phyloP scores from a whole-genome alignment of 2,888 invertebrate species.

The Scotopteryx bipunctaria region DNA sequence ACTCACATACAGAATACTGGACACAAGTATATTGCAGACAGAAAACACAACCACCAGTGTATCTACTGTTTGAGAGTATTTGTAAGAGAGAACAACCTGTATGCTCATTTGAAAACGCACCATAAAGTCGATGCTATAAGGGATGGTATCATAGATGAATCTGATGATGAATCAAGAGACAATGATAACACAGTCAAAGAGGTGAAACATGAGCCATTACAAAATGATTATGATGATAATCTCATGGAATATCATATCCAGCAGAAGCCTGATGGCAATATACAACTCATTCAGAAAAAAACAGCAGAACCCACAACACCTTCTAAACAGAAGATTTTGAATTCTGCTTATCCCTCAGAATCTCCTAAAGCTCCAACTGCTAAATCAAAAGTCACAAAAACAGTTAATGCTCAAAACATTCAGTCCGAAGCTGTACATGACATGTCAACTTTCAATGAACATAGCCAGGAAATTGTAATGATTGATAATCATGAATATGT shows the following conservation, averaged over 20 bases:
- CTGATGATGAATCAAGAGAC: slow-evolving; percentile 68
- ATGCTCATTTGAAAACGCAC: slow-evolving; percentile 86
- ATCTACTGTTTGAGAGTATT: slow-evolving; percentile 90
- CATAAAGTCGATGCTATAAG: slow-evolving; percentile 86
- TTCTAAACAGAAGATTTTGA: slow-evolving; percentile 70
- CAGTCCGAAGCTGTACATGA: slow-evolving; percentile 54
- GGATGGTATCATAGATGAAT: slow-evolving; percentile 86
- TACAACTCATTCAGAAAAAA: slow-evolving; percentile 74
- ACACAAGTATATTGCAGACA: slow-evolving; percentile 74
- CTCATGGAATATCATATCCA: slow-evolving; percentile 65
- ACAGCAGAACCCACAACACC: slow-evolving; percentile 42
- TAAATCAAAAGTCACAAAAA: slow-evolving; percentile 37
- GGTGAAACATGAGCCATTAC: slow-evolving; percentile 62
- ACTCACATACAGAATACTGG: slow-evolving; percentile 83
- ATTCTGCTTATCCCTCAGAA: slow-evolving; percentile 53
- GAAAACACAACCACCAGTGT: slow-evolving; percentile 82
- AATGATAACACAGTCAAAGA: slow-evolving; percentile 21
- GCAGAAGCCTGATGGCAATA: slow-evolving; percentile 70
- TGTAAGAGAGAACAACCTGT: slow-evolving; percentile 86
- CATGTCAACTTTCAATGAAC: slow-evolving; percentile 39
- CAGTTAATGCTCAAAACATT: slow-evolving; percentile 38
- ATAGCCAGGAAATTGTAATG: slow-evolving; percentile 69
- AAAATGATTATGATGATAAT: slow-evolving; percentile 57
- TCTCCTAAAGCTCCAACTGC: slow-evolving; percentile 41
- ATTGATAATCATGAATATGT: slow-evolving; percentile 85